Evolutionary conservation across 1,140 invertebrate species (phyloP), one percentile per base, ranked within the genome.

Genomic region (Leptopilina boulardi): DNA sequence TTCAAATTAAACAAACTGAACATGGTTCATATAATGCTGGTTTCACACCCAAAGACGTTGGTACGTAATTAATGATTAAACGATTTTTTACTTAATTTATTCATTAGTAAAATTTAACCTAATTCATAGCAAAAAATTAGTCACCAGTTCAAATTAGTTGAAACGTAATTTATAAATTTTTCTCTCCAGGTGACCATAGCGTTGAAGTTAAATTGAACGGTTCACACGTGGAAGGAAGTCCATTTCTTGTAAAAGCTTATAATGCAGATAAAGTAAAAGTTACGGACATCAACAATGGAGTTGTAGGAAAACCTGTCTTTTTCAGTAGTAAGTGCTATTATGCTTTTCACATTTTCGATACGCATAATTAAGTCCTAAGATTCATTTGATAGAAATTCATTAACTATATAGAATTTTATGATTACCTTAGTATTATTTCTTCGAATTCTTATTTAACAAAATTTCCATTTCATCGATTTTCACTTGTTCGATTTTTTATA

Each of bases 241-340:
- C 98, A 34, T 99, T 99, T 87, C 92, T 97, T 4, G 94, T 99
- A 4, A 99, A 99, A 90, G 98, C 97, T 18, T 99, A 98, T 90
- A 98, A 99, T 87, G 95, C 98, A 0, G 94, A 95, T 73, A 95
- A 96, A 89, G 97, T 98, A 21, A 95, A 95, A 74, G 96, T 99
- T 4, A 97, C 97, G 0, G 96, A 98, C 86, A 97, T 98, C 71
- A 95, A 95, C 51, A 95, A 95, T 59, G 98, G 97, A 5, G 93
- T 96, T 44, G 96, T 99, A 44, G 97, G 97, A 23, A 97, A 97
- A 90, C 96, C 97, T 18, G 95, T 98, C 1, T 97, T 96, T 78
- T 98, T 99, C 87, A 97, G 96, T 81, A 98, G 98, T 94, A 94
- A 97, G 93, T 95, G 92, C 93, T 92, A 0, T 42, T 92, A 26